Conservation (phyloP, 2,797 vertebrate species). For the Sylvia borin region DNA sequence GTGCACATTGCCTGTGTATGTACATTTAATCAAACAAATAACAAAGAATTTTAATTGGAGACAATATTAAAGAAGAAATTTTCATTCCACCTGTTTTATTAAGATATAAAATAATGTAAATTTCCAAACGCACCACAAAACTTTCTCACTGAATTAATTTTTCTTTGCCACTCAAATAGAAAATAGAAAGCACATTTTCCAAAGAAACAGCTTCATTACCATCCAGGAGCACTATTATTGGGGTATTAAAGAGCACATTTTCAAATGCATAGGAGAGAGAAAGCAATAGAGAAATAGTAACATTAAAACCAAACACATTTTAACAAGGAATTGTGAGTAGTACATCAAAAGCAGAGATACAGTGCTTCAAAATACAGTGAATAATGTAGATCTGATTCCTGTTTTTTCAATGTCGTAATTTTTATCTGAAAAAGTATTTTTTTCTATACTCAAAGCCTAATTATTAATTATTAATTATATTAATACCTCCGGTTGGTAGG, state of each 20-base stretch:
- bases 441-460: not conserved
- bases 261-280: not conserved
- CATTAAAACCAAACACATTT: not conserved
- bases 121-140: not conserved
- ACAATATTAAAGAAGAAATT: not conserved
- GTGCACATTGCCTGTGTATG: not conserved
- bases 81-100: not conserved
- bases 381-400: not conserved
- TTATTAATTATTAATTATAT: not conserved
- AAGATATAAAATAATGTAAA: not conserved
- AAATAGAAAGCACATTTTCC: not conserved
- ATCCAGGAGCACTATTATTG: not conserved
- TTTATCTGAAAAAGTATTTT: not conserved
- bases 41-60: not conserved
- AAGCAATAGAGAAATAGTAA: not conserved
- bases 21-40: not conserved
- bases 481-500: not conserved
- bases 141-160: not conserved
- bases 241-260: not conserved
- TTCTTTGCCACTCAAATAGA: not conserved
- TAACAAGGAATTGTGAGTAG: not conserved
- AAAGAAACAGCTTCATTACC: not conserved
- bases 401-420: not conserved
- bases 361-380: not conserved
- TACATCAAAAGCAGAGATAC: not conserved